Base-by-base conservation (phyloP, 92 coral and sea anemone species). In the Porites divaricata region DNA sequence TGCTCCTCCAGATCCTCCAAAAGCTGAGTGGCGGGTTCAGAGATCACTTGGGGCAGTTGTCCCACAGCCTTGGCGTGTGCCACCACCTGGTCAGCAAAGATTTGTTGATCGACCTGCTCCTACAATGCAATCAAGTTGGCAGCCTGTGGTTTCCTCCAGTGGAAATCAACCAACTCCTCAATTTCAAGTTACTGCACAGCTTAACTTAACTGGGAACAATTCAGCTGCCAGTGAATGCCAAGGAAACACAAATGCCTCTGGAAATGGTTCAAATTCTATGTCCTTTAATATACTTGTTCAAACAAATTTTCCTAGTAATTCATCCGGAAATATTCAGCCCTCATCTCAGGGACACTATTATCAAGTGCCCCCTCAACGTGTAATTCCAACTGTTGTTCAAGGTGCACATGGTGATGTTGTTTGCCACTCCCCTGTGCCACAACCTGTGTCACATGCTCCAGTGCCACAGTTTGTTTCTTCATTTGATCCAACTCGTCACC, bases 141-240 rank as follows among this genome's bases (percentile, higher is more conserved):
- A 87, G 58, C 95, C 89, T 62, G 79, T 86, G 12, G 65, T 79
- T 35, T 76, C 89, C 24, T 63, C 79, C 4, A 86, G 75, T 41
- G 76, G 74, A 59, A 66, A 67, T 61, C 93, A 70, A 62, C 88
- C 91, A 4, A 87, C 94, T 11, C 99, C 99, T 11, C 99, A 96
- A 64, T 96, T 96, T 77, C 96, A 95, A 75, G 99, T 96, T 1
- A 94, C 95, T 9, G 98, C 95, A 51, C 95, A 95, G 35, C 96
- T 96, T 20, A 90, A 86, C 70, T 89, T 91, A 52, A 83, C 90
- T 72, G 80, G 91, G 15, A 76, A 85, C 67, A 83, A 72, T 78
- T 76, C 88, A 6, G 69, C 83, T 24, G 78, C 75, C 9, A 83
- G 81, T 89, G 78, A 72, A 8, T 61, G 49, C 51, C 86, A 70